Evolutionary conservation across 64 coral and sea anemone genomes (phyloP).

Genomic region (Hydrozoanthus tunicans): DNA sequence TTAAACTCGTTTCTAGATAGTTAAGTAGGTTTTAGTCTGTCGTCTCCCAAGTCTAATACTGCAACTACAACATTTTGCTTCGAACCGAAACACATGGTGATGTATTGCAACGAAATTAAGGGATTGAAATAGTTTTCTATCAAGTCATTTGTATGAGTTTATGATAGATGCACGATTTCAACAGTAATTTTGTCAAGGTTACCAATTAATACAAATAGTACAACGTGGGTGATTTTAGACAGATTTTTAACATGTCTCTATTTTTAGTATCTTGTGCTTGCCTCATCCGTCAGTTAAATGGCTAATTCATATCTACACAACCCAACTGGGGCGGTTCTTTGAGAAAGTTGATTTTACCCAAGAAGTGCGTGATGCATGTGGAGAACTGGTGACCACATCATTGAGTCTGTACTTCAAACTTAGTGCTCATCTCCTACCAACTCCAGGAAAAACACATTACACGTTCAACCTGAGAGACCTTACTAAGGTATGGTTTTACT

Average conservation of each 20-base stretch:
- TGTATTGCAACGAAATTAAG: no score
- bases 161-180: no score
- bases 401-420: constrained; percentile 84
- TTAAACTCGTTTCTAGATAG: no score
- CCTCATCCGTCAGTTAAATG: constrained; percentile 85
- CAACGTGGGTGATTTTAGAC: no score
- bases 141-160: no score
- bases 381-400: constrained; percentile 61
- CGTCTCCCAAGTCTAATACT: no score
- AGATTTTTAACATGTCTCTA: background rate
- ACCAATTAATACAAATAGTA: no score
- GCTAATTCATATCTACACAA: constrained; percentile 90
- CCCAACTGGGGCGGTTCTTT: constrained; percentile 88
- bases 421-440: constrained; percentile 78
- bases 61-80: no score
- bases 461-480: constrained; percentile 95
- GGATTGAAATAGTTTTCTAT: no score
- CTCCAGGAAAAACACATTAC: constrained; percentile 92
- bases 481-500: constrained; percentile 65
- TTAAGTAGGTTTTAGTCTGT: no score
- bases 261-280: constrained; percentile 75
- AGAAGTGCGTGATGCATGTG: constrained; percentile 81
- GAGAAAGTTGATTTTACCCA: constrained; percentile 84
- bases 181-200: no score
- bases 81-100: no score